Evolutionary conservation across 2,113 vertebrate genomes (phyloP).

Genomic region (Grammatotria lemairii): DNA sequence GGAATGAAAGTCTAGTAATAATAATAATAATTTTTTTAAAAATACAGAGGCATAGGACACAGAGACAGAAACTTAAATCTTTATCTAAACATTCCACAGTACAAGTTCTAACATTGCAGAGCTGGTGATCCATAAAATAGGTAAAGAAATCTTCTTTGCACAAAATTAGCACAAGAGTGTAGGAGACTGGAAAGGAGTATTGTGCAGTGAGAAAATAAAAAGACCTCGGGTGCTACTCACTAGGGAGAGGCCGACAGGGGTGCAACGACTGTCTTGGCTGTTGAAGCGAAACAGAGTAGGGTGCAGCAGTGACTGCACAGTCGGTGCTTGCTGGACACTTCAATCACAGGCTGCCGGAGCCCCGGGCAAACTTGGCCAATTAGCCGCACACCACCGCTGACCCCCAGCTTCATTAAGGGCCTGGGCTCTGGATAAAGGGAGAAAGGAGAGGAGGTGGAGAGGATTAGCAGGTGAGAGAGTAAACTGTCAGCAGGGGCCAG

Average conservation of each 20-base stretch:
- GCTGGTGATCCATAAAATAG: not conserved
- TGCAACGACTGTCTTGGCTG: slow-evolving; percentile 40
- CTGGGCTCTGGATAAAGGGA: slow-evolving; percentile 41
- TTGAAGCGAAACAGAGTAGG: slow-evolving; percentile 54
- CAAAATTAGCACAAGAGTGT: not conserved
- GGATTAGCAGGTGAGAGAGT: slow-evolving; percentile 14
- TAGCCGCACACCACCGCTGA: slow-evolving; percentile 64
- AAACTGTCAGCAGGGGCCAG: not conserved
- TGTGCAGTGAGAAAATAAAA: slow-evolving; percentile 17
- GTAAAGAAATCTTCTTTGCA: not conserved
- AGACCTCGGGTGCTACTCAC: slow-evolving; percentile 51
- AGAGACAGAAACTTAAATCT: not conserved
- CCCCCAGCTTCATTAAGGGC: slow-evolving; percentile 71
- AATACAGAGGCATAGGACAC: not conserved
- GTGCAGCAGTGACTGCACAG: slow-evolving; percentile 39
- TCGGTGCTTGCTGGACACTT: slow-evolving; percentile 57
- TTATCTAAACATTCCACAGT: not conserved
- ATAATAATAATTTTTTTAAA: rapidly evolving
- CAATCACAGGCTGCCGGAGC: slow-evolving; percentile 65
- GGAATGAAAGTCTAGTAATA: slow-evolving; percentile 5
- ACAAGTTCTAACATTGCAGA: not conserved
- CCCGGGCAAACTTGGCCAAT: slow-evolving; percentile 69
- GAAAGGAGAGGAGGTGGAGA: not conserved
- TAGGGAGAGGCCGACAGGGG: slow-evolving; percentile 38
- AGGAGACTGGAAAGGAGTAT: not conserved